These are phyloP conservation scores for Ptychochromis oligacanthus DNA, from an alignment of 2,113 vertebrate species.

Conservation along the genomic window DNA sequence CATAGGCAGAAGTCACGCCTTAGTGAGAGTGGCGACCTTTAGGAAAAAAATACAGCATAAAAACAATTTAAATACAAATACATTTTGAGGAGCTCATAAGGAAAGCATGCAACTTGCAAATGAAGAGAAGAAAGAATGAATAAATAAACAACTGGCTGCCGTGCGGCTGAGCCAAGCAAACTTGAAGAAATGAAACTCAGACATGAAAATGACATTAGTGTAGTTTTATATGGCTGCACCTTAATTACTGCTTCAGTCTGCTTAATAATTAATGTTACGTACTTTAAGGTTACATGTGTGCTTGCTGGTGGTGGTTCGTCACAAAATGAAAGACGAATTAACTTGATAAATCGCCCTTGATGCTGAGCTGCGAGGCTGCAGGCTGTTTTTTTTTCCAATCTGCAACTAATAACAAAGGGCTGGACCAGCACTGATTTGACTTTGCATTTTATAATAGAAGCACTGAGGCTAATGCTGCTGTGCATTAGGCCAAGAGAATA, in stretches of 20 bases:
- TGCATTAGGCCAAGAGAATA: slow-evolving; percentile 41
- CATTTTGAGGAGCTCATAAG: not conserved
- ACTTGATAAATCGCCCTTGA: slow-evolving; percentile 19
- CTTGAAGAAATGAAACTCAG: slow-evolving; percentile 1
- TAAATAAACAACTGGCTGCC: not conserved
- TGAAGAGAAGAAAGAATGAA: not conserved
- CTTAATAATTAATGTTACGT: slow-evolving; percentile 24
- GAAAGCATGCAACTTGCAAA: not conserved
- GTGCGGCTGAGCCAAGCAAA: not conserved
- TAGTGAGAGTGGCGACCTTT: slow-evolving; percentile 36
- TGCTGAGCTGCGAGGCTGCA: slow-evolving; percentile 23
- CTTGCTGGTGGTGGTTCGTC: slow-evolving; percentile 1
- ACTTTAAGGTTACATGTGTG: not conserved
- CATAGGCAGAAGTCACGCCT: not conserved
- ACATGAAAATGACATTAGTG: not conserved
- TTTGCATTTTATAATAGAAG: slow-evolving; percentile 38
- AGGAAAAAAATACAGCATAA: not conserved
- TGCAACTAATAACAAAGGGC: slow-evolving; percentile 11
- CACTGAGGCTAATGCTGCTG: slow-evolving; percentile 19
- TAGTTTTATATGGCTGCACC: not conserved
- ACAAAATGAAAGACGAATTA: slow-evolving; percentile 23
- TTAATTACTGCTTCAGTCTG: slow-evolving; percentile 2
- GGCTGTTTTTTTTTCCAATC: slow-evolving; percentile 42
- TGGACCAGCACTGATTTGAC: slow-evolving; percentile 42
- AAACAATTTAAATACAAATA: not conserved